Evolutionary conservation across 2,113 vertebrate species (phyloP).

Genomic region (Eulacestoma nigropectus): DNA sequence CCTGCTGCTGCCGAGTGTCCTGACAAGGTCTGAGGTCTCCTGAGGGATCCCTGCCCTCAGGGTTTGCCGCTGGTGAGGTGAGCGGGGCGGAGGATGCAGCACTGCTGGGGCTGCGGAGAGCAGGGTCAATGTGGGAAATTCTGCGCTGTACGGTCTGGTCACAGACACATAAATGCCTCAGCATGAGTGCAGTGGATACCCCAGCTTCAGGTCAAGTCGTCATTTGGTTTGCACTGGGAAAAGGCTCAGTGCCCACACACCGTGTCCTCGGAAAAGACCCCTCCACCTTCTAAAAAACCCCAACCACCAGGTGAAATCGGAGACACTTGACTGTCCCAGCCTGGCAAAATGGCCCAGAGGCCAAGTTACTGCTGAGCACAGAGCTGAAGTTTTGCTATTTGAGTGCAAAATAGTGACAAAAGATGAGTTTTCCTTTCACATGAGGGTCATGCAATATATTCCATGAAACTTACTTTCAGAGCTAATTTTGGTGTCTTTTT

Average conservation of each 20-base stretch:
- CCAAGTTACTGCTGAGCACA: not conserved
- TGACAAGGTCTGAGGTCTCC: not conserved
- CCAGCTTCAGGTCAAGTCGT: not conserved
- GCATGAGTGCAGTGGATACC: not conserved
- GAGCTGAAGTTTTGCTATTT: not conserved
- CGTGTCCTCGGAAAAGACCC: not conserved
- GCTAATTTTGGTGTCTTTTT: not conserved
- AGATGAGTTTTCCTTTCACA: not conserved
- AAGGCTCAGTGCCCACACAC: not conserved
- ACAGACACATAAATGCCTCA: not conserved
- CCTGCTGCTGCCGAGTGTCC: not conserved
- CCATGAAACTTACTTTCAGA: not conserved
- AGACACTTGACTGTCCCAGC: not conserved
- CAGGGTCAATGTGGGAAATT: not conserved
- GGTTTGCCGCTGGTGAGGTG: not conserved
- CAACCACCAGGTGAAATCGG: not conserved
- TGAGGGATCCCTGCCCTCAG: not conserved
- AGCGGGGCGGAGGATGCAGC: not conserved
- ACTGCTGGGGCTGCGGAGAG: not conserved
- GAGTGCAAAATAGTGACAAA: not conserved
- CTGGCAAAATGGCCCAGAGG: not conserved
- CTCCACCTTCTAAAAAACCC: not conserved
- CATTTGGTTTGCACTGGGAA: not conserved
- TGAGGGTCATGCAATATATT: not conserved
- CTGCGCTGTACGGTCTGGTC: rapidly evolving